A percentile compares a stretch with the other conserved stretches of the same genome.
These are phyloP conservation scores for Carcharodon carcharias DNA, from an alignment of 2,797 vertebrate species.

Conservation along the genomic window DNA sequence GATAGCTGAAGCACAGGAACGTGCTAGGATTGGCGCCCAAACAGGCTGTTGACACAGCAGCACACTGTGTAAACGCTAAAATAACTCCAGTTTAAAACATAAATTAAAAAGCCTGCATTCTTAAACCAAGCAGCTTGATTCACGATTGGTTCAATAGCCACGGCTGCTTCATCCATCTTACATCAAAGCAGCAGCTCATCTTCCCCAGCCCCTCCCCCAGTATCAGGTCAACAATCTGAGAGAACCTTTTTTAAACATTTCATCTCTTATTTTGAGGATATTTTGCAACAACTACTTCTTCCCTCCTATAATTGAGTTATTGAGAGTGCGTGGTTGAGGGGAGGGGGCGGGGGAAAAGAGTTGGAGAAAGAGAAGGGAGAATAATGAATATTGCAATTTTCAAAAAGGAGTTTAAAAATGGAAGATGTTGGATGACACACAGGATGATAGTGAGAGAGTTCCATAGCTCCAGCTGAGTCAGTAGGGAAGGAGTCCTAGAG, in stretches of 20 bases:
- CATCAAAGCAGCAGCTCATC: background rate
- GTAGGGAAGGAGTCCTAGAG: background rate
- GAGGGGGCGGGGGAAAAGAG: background rate
- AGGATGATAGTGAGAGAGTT: background rate
- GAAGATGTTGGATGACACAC: background rate
- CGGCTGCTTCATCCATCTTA: background rate
- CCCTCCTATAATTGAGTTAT: background rate
- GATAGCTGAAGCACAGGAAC: constrained; percentile 28
- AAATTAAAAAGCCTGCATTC: constrained; percentile 29
- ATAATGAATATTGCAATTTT: background rate
- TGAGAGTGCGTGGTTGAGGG: no score
- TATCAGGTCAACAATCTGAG: background rate
- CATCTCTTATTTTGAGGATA: background rate
- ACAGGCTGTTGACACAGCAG: background rate
- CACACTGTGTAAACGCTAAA: background rate
- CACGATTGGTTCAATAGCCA: background rate
- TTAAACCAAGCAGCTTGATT: constrained; percentile 8
- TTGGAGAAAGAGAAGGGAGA: background rate
- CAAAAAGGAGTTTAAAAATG: background rate
- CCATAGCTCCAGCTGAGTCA: background rate
- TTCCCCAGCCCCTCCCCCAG: background rate
- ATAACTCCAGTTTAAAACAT: constrained; percentile 14
- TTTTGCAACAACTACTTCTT: background rate
- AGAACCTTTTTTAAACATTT: background rate
- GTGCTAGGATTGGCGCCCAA: constrained; percentile 21